Percentiles rank a stretch among this genome's conserved stretches.
These are phyloP conservation scores for Somateria mollissima DNA, from an alignment of 2,797 vertebrate species.

Conservation along the genomic window DNA sequence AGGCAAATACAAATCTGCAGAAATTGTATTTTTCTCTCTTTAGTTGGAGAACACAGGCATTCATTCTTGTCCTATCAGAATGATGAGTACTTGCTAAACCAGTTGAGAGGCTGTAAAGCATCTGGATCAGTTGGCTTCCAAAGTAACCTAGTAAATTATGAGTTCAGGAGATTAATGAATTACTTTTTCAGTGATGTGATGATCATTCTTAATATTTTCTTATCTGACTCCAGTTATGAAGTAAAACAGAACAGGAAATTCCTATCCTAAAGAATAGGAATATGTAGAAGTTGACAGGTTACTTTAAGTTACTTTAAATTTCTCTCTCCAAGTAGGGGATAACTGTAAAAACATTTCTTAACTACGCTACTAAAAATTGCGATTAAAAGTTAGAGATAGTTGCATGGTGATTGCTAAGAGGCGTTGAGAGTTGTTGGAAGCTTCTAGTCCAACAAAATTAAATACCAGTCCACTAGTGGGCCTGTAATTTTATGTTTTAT, in stretches of 20 bases:
- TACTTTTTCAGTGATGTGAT: neutral
- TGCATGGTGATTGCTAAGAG: neutral
- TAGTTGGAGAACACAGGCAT: neutral
- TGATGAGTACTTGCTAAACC: neutral
- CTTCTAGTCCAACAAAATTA: neutral
- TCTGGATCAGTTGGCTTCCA: neutral
- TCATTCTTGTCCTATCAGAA: neutral
- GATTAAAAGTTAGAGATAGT: neutral
- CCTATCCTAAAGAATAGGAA: neutral
- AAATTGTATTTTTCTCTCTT: neutral
- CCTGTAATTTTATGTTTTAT: neutral
- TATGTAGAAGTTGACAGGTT: neutral
- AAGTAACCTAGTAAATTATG: neutral
- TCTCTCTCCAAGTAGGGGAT: neutral
- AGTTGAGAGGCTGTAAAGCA: neutral
- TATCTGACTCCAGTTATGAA: neutral
- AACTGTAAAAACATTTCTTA: neutral
- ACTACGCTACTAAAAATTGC: neutral
- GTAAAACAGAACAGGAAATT: neutral
- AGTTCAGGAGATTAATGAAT: neutral
- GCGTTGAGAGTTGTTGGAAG: neutral
- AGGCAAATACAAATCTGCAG: too few relatives aligned
- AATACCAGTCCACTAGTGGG: neutral
- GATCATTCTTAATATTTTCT: neutral
- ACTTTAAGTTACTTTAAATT: neutral